Evolutionary conservation across 1,140 invertebrate genomes (phyloP).

Genomic region (Pseudomyrmex concolor): DNA sequence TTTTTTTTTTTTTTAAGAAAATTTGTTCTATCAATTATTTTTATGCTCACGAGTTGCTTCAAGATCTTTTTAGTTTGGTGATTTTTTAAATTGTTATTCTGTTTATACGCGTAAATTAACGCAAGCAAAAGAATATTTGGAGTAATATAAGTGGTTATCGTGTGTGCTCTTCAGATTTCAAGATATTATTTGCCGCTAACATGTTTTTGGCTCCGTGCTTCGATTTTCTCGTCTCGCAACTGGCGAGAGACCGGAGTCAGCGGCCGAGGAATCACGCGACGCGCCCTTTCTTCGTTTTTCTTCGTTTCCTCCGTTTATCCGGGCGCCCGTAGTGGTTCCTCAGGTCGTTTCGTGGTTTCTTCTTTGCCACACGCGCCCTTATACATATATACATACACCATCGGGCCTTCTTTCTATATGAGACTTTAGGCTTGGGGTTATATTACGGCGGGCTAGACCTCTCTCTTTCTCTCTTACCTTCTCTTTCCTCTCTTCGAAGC

Average conservation of each 20-base stretch:
- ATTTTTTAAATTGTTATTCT: too few relatives aligned
- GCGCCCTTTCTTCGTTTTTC: constrained; percentile 68
- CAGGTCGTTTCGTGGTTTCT: constrained; percentile 53
- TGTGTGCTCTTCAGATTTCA: not conserved
- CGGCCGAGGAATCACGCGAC: constrained; percentile 63
- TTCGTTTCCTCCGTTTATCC: constrained; percentile 66
- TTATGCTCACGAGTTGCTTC: too few relatives aligned
- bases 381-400: constrained; percentile 47
- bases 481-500: constrained; percentile 30
- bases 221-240: constrained; percentile 58
- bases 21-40: too few relatives aligned
- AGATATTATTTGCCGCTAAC: constrained; percentile 40
- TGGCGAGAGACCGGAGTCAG: constrained; percentile 48
- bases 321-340: constrained; percentile 51
- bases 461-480: not conserved
- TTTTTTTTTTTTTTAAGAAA: too few relatives aligned
- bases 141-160: not conserved
- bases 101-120: too few relatives aligned
- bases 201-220: constrained; percentile 42
- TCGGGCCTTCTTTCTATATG: constrained; percentile 63
- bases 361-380: constrained; percentile 64
- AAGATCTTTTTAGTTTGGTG: too few relatives aligned
- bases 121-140: not conserved
- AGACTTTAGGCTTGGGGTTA: constrained; percentile 59
- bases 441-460: constrained; percentile 62